Conservation (phyloP, 2,113 vertebrate species). For the Pandion haliaetus region DNA sequence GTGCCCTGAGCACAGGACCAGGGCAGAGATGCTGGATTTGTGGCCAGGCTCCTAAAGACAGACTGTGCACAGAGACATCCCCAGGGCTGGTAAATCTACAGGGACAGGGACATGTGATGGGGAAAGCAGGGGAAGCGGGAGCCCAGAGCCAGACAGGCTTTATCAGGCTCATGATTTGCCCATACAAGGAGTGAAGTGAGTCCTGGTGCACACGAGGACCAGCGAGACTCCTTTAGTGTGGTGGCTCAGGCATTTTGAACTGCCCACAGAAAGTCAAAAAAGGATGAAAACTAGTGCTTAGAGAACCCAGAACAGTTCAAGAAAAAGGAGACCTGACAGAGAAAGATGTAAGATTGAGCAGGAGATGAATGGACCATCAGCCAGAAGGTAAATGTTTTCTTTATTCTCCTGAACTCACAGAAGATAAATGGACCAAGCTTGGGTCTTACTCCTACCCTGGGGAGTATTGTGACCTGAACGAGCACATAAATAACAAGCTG, state of each 20-base stretch:
- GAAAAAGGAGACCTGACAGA: neutral
- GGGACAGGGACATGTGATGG: neutral
- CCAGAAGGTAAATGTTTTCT: slow-evolving; percentile 44
- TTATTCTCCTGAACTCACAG: neutral
- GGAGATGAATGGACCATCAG: neutral
- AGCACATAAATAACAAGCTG: slow-evolving; percentile 23
- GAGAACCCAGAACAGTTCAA: slow-evolving; percentile 16
- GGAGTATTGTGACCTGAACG: slow-evolving; percentile 14
- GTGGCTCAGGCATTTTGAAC: neutral
- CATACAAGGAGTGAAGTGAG: slow-evolving; percentile 14
- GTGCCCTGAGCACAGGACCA: rapidly evolving
- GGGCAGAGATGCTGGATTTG: neutral
- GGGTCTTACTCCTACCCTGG: neutral
- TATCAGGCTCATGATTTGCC: neutral
- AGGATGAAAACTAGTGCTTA: neutral
- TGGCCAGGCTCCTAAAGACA: neutral
- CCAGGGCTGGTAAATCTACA: neutral
- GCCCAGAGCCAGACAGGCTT: neutral
- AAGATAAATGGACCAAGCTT: neutral
- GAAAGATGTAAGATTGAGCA: neutral
- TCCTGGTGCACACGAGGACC: neutral
- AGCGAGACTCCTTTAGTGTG: neutral
- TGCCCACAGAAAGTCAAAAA: slow-evolving; percentile 11
- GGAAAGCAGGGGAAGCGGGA: neutral
- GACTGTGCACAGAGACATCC: neutral